Evolutionary conservation across 2,113 vertebrate species (phyloP).

Genomic region (Thryonomys swinderianus): DNA sequence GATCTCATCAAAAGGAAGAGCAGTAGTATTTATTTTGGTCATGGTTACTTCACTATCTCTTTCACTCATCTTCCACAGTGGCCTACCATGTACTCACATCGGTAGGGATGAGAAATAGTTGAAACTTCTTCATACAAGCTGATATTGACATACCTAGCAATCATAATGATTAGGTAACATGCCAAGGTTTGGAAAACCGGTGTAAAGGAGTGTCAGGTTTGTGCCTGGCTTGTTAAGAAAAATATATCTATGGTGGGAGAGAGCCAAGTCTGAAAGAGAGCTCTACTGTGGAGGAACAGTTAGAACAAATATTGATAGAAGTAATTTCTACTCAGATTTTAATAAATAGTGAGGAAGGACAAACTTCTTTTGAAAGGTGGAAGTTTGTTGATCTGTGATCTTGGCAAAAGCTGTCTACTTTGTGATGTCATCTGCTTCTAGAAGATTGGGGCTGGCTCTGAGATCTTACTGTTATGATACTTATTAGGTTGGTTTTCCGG

Average conservation of each 20-base stretch:
- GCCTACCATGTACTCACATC: neutral
- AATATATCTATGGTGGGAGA: neutral
- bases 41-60: neutral
- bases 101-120: neutral
- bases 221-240: neutral
- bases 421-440: constrained; percentile 46
- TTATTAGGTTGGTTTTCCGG: neutral
- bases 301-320: neutral
- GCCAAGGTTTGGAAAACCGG: neutral
- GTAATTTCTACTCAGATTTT: neutral
- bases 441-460: neutral
- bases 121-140: neutral
- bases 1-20: neutral
- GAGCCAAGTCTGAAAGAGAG: neutral
- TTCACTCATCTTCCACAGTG: neutral
- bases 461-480: neutral
- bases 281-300: neutral
- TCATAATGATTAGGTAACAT: neutral
- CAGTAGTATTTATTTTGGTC: neutral
- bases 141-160: neutral
- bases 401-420: neutral
- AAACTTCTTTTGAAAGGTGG: neutral
- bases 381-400: neutral
- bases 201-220: neutral
- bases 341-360: neutral